phyloP scores from a whole-genome alignment of 2,797 vertebrate genomes.

The Chloroceryle inda region DNA sequence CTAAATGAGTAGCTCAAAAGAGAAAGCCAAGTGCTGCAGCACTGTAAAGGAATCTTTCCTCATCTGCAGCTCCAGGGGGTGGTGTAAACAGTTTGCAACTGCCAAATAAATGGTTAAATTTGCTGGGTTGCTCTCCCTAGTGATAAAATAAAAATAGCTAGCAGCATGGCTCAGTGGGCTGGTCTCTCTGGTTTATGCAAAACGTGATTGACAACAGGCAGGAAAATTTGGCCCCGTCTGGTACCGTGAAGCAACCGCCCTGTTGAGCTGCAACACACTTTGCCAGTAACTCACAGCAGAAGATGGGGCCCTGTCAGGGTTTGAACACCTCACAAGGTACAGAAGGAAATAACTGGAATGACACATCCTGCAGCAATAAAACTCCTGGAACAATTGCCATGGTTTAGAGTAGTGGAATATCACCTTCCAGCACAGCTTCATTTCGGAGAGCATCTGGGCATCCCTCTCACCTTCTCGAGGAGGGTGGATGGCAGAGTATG shows the following conservation, averaged over 20 bases:
- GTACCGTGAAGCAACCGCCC: background rate
- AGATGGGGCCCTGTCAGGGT: background rate
- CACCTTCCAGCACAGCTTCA: no score
- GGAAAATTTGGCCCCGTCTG: background rate
- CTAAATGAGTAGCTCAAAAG: background rate
- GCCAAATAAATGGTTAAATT: background rate
- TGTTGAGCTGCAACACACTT: background rate
- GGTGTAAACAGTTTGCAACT: background rate
- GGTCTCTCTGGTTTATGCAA: background rate
- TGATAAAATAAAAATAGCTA: background rate
- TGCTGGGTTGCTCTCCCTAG: background rate
- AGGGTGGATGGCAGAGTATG: rapidly evolving
- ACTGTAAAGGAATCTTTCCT: background rate
- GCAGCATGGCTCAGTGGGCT: background rate
- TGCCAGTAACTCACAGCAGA: background rate
- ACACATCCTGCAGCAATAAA: rapidly evolving
- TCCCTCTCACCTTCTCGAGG: background rate
- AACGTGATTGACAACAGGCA: background rate
- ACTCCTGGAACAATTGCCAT: rapidly evolving
- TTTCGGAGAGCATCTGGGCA: background rate
- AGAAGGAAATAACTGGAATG: background rate
- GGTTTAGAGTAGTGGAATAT: rapidly evolving
- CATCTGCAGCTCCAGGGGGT: background rate
- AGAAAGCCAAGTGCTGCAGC: background rate
- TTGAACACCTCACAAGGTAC: background rate